These are phyloP conservation scores for Cremastinae sp. DNA, from an alignment of 2,888 invertebrate species.

Conservation along the genomic window DNA sequence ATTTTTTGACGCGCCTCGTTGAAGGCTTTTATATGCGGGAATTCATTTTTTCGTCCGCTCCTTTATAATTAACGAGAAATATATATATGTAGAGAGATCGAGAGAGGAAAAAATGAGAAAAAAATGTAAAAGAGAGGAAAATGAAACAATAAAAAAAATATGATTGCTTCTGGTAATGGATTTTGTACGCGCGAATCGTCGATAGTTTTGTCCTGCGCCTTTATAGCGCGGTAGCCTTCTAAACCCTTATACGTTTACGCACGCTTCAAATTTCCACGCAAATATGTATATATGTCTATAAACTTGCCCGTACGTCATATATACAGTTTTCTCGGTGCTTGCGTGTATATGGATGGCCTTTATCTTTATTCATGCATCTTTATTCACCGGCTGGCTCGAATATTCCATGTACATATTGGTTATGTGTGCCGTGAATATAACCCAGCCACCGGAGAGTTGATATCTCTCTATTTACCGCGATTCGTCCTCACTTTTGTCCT, in stretches of 20 bases:
- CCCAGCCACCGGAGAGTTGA: conserved; percentile 23
- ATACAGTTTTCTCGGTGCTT: conserved; percentile 16
- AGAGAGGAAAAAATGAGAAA: conserved; percentile 20
- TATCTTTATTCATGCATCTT: conserved; percentile 61
- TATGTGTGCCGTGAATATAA: conserved; percentile 12
- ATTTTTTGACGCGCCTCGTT: conserved; percentile 7
- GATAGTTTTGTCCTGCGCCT: conserved; percentile 41
- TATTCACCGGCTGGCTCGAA: conserved; percentile 46
- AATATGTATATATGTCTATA: conserved; percentile 16
- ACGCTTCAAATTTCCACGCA: conserved; percentile 1
- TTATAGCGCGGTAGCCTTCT: conserved; percentile 35
- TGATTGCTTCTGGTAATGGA: conserved; percentile 45
- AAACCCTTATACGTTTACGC: conserved; percentile 22
- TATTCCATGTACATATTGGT: conserved; percentile 25
- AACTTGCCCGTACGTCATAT: conserved; percentile 6
- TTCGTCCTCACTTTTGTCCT: conserved; percentile 15
- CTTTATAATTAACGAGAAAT: too few species aligned
- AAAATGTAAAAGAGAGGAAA: conserved; percentile 20
- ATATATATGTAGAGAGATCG: too few species aligned
- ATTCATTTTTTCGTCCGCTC: conserved; percentile 1
- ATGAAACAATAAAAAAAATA: neutral
- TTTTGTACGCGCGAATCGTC: conserved; percentile 48
- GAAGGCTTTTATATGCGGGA: conserved; percentile 38
- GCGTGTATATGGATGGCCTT: conserved; percentile 30
- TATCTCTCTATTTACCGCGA: conserved; percentile 55